A percentile compares a stretch with the other conserved stretches of the same genome.
Evolutionary conservation across 2,113 vertebrate genomes (phyloP).

Genomic region (Rhabdornis inornatus): DNA sequence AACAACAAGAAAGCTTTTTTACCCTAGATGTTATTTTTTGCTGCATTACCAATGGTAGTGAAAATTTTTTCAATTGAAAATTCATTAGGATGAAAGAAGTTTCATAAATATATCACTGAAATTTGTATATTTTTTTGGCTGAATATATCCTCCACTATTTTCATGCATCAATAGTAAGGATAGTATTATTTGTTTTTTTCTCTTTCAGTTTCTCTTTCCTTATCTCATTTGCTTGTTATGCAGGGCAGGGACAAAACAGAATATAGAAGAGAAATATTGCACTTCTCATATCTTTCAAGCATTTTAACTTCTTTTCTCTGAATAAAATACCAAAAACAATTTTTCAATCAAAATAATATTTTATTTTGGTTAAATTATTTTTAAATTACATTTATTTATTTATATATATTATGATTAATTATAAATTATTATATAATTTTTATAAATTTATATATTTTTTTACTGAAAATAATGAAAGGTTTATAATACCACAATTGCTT

Average conservation of each 20-base stretch:
- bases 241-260: neutral
- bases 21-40: neutral
- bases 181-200: neutral
- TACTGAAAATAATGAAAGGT: neutral
- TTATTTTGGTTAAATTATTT: neutral
- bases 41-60: neutral
- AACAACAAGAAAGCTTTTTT: neutral
- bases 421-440: neutral
- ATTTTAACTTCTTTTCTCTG: neutral
- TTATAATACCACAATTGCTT: neutral
- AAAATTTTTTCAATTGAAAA: neutral
- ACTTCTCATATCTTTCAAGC: neutral
- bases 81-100: neutral
- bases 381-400: neutral
- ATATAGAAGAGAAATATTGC: neutral
- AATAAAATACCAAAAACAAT: neutral
- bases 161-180: neutral
- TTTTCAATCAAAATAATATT: neutral
- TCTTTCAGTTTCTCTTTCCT: neutral
- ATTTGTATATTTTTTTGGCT: neutral
- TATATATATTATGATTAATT: neutral
- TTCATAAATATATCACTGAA: neutral
- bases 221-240: neutral
- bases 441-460: neutral
- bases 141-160: neutral